phyloP scores from a whole-genome alignment of 2,113 vertebrate genomes.

The Cebus imitator region DNA sequence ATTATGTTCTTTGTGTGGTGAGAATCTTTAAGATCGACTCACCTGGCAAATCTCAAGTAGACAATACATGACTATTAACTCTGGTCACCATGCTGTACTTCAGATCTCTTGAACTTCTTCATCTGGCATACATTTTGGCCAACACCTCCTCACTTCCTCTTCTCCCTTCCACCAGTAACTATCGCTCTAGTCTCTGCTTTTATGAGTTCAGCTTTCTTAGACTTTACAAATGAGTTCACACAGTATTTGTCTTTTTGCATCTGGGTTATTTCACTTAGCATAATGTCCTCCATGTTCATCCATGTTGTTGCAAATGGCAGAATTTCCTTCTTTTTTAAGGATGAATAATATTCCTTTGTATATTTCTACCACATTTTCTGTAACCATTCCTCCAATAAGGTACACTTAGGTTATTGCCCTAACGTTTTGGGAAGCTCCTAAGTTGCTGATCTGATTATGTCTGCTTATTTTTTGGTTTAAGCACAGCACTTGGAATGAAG shows the following conservation, averaged over 20 bases:
- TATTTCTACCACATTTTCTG: background rate
- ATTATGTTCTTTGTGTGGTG: background rate
- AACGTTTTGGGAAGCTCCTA: background rate
- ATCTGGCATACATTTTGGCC: background rate
- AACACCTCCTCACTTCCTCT: background rate
- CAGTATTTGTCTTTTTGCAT: background rate
- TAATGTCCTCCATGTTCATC: background rate
- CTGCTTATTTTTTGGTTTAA: background rate
- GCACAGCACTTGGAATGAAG: background rate
- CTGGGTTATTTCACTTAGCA: background rate
- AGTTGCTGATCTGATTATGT: background rate
- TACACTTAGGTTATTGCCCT: background rate
- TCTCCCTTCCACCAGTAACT: background rate
- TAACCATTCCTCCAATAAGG: background rate
- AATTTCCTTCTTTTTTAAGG: background rate
- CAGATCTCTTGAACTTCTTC: background rate
- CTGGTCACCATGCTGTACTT: accelerated
- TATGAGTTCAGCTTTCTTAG: background rate
- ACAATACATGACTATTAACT: background rate
- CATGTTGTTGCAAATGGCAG: background rate
- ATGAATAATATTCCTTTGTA: background rate
- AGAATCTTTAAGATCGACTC: background rate
- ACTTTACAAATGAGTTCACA: background rate
- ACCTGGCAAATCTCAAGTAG: background rate
- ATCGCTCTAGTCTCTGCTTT: background rate